phyloP scores from a whole-genome alignment of 2,113 vertebrate species.

The Dasyornis broadbenti region DNA sequence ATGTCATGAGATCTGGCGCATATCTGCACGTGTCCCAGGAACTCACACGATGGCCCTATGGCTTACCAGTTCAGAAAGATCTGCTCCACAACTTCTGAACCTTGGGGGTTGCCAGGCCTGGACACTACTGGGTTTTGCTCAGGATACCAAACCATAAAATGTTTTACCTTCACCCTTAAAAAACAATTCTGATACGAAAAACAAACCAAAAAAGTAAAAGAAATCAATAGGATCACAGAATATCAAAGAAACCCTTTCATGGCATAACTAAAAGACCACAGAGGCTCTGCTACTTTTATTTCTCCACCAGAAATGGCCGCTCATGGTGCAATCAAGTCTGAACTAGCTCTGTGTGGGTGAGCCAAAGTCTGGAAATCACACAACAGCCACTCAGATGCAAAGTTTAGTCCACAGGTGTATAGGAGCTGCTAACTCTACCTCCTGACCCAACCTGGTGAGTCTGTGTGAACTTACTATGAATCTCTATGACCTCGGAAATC shows the following conservation, averaged over 20 bases:
- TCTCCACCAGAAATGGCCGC: background rate
- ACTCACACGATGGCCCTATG: background rate
- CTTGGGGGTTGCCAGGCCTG: background rate
- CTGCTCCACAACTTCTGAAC: background rate
- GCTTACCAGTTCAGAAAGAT: background rate
- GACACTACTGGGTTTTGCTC: background rate
- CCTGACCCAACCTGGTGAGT: background rate
- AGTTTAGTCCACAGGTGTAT: background rate
- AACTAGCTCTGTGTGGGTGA: background rate
- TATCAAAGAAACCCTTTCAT: background rate
- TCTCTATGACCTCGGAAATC: background rate
- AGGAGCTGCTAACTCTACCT: background rate
- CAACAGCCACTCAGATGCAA: background rate
- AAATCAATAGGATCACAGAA: background rate
- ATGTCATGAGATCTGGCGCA: background rate
- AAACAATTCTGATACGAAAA: background rate
- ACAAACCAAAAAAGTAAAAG: background rate
- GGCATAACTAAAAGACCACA: background rate
- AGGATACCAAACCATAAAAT: background rate
- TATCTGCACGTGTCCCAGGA: background rate
- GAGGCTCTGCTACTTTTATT: background rate
- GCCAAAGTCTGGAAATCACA: background rate
- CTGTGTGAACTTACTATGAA: background rate
- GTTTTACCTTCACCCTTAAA: background rate
- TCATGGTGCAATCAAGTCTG: background rate